These are phyloP conservation scores for Triplophysa tibetana DNA, from an alignment of 2,113 vertebrate genomes.

Conservation along the genomic window DNA sequence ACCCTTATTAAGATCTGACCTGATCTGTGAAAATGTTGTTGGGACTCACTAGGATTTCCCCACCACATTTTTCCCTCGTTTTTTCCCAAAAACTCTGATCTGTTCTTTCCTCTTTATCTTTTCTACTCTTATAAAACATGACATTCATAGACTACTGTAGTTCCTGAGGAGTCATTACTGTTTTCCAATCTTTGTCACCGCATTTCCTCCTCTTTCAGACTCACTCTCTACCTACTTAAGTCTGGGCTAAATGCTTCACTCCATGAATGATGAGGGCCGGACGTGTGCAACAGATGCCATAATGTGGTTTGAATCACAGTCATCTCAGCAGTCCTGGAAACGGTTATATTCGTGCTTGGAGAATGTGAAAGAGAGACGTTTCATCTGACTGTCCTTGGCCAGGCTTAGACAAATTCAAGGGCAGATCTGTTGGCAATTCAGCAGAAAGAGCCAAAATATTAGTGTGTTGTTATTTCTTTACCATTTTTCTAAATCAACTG, in stretches of 20 bases:
- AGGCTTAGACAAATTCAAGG: neutral
- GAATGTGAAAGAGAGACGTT: constrained; percentile 27
- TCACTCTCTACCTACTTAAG: neutral
- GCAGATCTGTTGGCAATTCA: neutral
- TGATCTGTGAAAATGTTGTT: no score
- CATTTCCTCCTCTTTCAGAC: neutral
- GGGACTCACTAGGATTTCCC: neutral
- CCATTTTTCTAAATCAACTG: no score
- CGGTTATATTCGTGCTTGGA: neutral
- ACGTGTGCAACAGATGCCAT: constrained; percentile 47
- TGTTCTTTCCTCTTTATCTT: neutral
- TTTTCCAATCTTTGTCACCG: neutral
- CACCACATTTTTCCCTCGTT: neutral
- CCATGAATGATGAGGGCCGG: constrained; percentile 19
- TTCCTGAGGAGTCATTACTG: constrained; percentile 16
- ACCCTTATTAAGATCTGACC: neutral
- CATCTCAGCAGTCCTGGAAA: constrained; percentile 39
- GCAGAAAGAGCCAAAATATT: neutral
- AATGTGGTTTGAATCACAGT: constrained; percentile 44
- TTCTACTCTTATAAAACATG: constrained; percentile 14
- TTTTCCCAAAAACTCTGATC: neutral
- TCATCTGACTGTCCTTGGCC: neutral
- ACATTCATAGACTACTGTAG: constrained; percentile 21
- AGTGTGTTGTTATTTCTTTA: no score
- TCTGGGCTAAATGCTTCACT: constrained; percentile 46